Percentiles rank a stretch among this genome's conserved stretches.
phyloP scores from a whole-genome alignment of 2,113 vertebrate species.

The Calidris pugnax region DNA sequence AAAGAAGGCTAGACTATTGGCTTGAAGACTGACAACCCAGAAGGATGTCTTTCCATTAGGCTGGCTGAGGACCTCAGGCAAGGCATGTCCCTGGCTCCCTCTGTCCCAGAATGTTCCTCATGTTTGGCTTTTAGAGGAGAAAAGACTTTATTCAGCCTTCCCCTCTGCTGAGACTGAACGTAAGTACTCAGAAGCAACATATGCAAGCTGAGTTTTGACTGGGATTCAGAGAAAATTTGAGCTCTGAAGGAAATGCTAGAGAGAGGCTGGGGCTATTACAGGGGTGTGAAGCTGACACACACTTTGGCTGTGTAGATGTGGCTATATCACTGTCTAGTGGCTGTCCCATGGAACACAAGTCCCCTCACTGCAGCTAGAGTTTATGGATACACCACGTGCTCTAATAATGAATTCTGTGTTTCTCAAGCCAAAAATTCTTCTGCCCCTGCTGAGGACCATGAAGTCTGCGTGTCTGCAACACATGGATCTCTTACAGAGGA shows the following conservation, averaged over 20 bases:
- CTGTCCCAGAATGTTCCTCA: not conserved
- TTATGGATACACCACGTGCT: conserved; percentile 29
- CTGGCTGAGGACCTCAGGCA: not conserved
- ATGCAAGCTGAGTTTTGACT: not conserved
- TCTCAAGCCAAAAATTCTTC: conserved; percentile 36
- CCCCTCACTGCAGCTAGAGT: not conserved
- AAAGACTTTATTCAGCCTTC: not conserved
- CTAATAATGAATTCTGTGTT: not conserved
- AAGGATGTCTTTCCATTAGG: not conserved
- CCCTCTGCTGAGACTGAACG: not conserved
- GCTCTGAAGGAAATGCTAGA: not conserved
- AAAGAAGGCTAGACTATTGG: not conserved
- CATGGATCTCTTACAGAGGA: conserved; percentile 5
- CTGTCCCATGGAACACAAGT: conserved; percentile 31
- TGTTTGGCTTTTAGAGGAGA: not conserved
- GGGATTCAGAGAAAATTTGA: not conserved
- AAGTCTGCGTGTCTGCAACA: conserved; percentile 3
- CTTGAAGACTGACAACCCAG: not conserved
- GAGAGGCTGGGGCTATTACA: not conserved
- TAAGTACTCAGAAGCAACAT: not conserved
- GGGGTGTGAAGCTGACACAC: not conserved
- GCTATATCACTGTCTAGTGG: conserved; percentile 66
- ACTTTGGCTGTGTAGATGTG: conserved; percentile 9
- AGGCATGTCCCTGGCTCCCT: not conserved
- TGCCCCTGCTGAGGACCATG: conserved; percentile 26